Percentiles rank a stretch among this genome's conserved stretches.
Conservation (phyloP, 2,113 vertebrate genomes). For the Nycticryphes semicollaris region DNA sequence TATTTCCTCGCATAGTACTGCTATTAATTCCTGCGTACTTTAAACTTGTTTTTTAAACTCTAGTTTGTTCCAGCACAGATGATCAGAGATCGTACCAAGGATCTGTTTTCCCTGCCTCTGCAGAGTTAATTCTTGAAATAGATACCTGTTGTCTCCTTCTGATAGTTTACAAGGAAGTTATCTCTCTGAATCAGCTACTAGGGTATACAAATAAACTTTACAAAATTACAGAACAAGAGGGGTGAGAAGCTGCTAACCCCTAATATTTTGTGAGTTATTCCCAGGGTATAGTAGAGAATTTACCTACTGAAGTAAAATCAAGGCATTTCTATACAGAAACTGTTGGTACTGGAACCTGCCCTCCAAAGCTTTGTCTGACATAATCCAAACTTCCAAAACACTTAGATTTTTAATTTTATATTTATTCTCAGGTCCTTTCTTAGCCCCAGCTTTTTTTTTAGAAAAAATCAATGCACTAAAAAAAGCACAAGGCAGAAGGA, state of each 20-base stretch:
- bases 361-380: neutral
- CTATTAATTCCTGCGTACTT: neutral
- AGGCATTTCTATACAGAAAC: neutral
- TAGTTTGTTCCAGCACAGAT: neutral
- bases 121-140: neutral
- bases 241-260: neutral
- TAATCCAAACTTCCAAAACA: neutral
- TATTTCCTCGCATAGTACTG: neutral
- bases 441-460: neutral
- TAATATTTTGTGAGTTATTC: neutral
- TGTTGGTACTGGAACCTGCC: neutral
- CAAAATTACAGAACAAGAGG: neutral
- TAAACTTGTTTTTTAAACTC: neutral
- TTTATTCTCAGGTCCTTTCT: neutral
- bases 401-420: neutral
- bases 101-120: neutral
- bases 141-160: neutral
- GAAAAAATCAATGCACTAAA: neutral
- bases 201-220: neutral
- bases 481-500: neutral
- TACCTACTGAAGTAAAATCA: neutral
- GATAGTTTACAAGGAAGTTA: neutral
- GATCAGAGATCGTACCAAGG: neutral
- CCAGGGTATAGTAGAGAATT: neutral
- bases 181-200: neutral